These are phyloP conservation scores for Lepidocyrtinus sp. DNA, from an alignment of 2,888 invertebrate species.

Conservation along the genomic window DNA sequence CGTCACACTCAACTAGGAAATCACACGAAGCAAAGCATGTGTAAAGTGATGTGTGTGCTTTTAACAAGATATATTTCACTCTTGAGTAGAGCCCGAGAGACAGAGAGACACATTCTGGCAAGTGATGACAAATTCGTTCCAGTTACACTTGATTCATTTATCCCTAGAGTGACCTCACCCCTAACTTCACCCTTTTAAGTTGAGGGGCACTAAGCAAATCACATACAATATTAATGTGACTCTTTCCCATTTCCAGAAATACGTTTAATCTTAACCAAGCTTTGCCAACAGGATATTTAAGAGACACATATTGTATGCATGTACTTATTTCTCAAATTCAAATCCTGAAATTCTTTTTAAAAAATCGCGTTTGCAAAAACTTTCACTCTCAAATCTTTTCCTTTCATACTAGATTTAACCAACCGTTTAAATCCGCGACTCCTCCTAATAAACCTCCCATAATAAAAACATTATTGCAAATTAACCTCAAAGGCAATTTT, in stretches of 20 bases:
- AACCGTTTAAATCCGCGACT: conserved; percentile 26
- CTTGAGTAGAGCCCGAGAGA: neutral
- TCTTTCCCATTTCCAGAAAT: no score
- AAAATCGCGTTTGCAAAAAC: no score
- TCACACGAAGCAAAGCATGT: neutral
- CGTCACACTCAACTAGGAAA: no score
- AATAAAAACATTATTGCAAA: conserved; percentile 35
- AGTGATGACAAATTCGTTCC: conserved; percentile 71
- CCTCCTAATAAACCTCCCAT: no score
- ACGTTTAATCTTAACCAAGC: no score
- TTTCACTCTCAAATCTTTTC: no score
- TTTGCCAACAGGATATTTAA: no score
- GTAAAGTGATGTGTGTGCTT: neutral
- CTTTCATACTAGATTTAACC: no score
- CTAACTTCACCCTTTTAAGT: conserved; percentile 67
- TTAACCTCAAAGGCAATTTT: conserved; percentile 24
- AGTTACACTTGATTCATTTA: conserved; percentile 69
- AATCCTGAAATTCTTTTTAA: no score
- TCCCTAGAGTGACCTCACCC: no score
- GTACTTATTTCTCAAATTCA: no score
- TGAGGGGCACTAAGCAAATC: conserved; percentile 17
- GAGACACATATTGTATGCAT: no score
- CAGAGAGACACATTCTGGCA: conserved; percentile 70
- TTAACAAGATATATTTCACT: conserved; percentile 26
- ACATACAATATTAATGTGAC: neutral